Base-by-base conservation (phyloP, 1,140 invertebrate genomes). In the Diprion similis region DNA sequence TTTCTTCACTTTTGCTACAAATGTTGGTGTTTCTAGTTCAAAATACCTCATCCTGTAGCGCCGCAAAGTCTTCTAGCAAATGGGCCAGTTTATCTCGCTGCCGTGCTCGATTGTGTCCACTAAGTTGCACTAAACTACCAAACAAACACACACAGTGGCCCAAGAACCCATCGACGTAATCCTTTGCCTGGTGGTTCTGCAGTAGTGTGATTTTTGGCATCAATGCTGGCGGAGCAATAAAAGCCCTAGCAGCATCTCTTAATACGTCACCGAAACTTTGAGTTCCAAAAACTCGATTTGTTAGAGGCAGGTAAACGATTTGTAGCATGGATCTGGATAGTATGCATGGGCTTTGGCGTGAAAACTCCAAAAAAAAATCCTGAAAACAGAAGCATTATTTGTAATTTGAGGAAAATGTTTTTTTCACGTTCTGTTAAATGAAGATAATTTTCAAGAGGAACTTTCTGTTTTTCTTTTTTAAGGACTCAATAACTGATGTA, bases 351-450 rank as follows among this genome's bases (percentile, higher is more conserved):
- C 94, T 91, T 48, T 89, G 92, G 82, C 95, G 93, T 46, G 92
- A 91, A 82, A 98, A 98, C 82, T 98, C 95, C 82, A 96, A 93
- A 85, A 98, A 97, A 84, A 98, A 96, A 84, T 98, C 97, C 95
- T 97, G 82, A 66, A 91, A 89, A 79, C 51, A 47, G 10, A 51
- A 75, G 15, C 47, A 70, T 69, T 66, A 75, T 37, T 70, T 68
- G 24, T 37, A 37, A 37, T 37, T 37, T 37, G 24, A 3, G 24
- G 24, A 37, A 37, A 37, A 37, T 1, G 24, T 4, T 37, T 37
- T 37, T n/a, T 72, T 1, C 68, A 24, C 45, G 66, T 59, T 59
- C 17, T 72, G 74, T 45, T n/a, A 64, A 75, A 75, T 68, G 71
- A 80, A 66, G 15, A 18, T 45, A 72, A 59, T 64, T 17, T 37